These are phyloP conservation scores for Urophycis tenuis DNA, from an alignment of 2,797 vertebrate species.

Conservation along the genomic window DNA sequence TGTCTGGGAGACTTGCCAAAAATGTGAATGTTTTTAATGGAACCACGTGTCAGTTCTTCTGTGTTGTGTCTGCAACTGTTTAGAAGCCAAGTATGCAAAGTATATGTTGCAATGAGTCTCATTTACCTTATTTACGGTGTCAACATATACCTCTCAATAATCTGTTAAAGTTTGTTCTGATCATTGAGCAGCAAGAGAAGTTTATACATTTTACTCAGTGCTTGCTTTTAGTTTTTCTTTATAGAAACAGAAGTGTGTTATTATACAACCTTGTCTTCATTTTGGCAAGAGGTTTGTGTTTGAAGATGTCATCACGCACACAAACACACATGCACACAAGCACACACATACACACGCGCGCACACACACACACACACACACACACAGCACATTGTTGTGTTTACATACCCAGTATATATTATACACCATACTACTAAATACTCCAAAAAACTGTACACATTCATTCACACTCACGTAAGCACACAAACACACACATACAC, in stretches of 20 bases:
- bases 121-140: background rate
- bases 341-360: constrained; percentile 2
- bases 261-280: background rate
- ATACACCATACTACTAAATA: background rate
- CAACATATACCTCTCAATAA: background rate
- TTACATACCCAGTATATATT: no score
- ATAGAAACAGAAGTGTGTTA: background rate
- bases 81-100: background rate
- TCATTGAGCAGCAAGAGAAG: background rate
- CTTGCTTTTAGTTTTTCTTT: background rate
- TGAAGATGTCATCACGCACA: background rate
- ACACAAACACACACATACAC: background rate
- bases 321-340: background rate
- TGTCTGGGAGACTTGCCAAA: background rate
- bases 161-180: background rate
- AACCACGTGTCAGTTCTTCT: background rate
- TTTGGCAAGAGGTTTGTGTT: background rate
- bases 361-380: background rate
- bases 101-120: background rate
- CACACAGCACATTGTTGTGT: background rate
- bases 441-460: background rate
- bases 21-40: background rate
- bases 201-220: background rate
- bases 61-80: background rate
- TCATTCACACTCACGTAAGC: background rate